A percentile compares a stretch with the other conserved stretches of the same genome.
Conservation (phyloP, 2,888 invertebrate genomes). For the Smittia aterrima region DNA sequence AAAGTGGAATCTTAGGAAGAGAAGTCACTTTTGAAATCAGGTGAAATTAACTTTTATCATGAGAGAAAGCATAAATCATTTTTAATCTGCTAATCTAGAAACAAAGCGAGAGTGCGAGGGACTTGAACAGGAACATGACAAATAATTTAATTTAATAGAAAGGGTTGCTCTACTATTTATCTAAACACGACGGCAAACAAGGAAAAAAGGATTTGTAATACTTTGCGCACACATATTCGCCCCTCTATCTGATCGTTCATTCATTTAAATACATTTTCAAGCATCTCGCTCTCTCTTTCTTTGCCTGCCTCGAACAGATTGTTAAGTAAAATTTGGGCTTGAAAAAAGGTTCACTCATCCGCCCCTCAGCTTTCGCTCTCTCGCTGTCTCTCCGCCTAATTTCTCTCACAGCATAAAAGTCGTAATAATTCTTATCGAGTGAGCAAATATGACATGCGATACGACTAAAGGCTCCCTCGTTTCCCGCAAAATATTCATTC, state of each 20-base stretch:
- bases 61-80: slow-evolving; percentile 31
- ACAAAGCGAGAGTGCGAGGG: neutral
- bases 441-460: neutral
- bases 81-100: slow-evolving; percentile 36
- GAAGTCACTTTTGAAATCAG: slow-evolving; percentile 26
- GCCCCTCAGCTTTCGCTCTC: neutral
- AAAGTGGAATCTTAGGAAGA: too few species aligned
- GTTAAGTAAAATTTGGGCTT: neutral
- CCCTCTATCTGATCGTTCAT: neutral
- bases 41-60: neutral
- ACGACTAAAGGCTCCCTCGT: neutral
- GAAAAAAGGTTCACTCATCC: slow-evolving; percentile 1
- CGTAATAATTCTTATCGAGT: slow-evolving; percentile 29
- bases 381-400: too few species aligned
- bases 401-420: slow-evolving; percentile 26
- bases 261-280: neutral
- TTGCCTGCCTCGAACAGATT: neutral
- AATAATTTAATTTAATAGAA: slow-evolving; percentile 40
- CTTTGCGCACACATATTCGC: slow-evolving; percentile 12
- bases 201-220: slow-evolving; percentile 8
- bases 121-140: slow-evolving; percentile 22
- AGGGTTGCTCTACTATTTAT: slow-evolving; percentile 10
- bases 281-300: too few species aligned
- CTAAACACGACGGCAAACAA: slow-evolving; percentile 12
- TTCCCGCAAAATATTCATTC: neutral